Evolutionary conservation across 2,113 vertebrate genomes (phyloP).

Genomic region (Caloenas nicobarica): DNA sequence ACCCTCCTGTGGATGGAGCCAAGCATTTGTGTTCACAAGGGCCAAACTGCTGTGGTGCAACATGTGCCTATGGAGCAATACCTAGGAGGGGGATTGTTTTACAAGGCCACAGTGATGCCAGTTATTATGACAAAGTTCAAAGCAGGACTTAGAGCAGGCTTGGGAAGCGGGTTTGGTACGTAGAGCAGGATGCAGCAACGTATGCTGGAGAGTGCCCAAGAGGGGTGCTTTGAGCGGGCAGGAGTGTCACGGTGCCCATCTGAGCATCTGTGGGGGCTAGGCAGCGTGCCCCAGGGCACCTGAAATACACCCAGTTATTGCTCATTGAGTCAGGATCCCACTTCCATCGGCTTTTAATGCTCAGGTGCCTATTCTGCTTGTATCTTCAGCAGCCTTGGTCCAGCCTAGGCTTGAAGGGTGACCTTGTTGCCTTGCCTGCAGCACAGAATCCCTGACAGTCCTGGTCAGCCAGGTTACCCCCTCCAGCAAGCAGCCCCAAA

Average conservation of each 20-base stretch:
- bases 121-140: background rate
- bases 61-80: accelerated
- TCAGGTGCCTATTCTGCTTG: background rate
- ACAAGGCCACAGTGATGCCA: background rate
- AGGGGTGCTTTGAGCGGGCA: background rate
- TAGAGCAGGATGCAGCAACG: background rate
- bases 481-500: background rate
- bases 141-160: background rate
- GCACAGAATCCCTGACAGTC: accelerated
- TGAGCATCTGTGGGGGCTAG: background rate
- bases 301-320: background rate
- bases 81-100: background rate
- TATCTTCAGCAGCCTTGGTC: background rate
- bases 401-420: background rate
- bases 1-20: background rate
- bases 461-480: background rate
- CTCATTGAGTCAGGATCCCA: background rate
- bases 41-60: background rate
- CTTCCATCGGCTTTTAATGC: background rate
- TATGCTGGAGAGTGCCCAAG: background rate
- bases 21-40: background rate
- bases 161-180: background rate
- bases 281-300: background rate
- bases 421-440: accelerated
- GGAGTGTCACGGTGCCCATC: background rate